Evolutionary conservation across 2,888 invertebrate species (phyloP).

Genomic region (Heliconius ismenius): DNA sequence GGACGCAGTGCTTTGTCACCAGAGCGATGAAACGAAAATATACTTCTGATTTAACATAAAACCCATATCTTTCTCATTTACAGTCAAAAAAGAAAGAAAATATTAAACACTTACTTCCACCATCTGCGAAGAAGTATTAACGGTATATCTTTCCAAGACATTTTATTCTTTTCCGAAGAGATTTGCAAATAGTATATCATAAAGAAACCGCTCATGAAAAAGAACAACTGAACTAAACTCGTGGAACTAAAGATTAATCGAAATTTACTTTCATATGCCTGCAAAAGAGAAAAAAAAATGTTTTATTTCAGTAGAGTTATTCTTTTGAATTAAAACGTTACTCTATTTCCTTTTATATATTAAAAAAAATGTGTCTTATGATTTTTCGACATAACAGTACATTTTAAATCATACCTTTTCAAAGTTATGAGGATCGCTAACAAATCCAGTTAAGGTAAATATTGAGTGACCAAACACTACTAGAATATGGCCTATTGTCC

Average conservation of each 20-base stretch:
- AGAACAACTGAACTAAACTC: constrained; percentile 3
- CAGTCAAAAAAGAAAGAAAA: too few species aligned
- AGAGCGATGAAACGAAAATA: too few species aligned
- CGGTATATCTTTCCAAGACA: not conserved
- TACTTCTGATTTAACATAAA: too few species aligned
- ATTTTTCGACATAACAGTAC: too few species aligned
- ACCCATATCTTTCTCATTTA: too few species aligned
- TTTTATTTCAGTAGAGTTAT: too few species aligned
- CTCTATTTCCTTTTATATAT: too few species aligned
- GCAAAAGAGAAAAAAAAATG: not conserved
- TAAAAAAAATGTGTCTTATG: too few species aligned
- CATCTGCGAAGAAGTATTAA: not conserved
- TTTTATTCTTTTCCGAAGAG: not conserved
- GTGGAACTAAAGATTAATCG: not conserved
- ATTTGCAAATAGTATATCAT: constrained; percentile 15
- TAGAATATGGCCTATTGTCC: not conserved
- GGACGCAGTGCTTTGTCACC: too few species aligned
- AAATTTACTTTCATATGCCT: constrained; percentile 4
- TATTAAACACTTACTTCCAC: constrained; percentile 11
- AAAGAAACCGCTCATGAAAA: constrained; percentile 1
- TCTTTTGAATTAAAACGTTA: too few species aligned
- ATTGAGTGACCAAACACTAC: constrained; percentile 7
- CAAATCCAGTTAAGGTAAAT: not conserved
- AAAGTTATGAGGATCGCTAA: constrained; percentile 6
- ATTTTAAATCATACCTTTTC: constrained; percentile 16